Evolutionary conservation across 2,113 vertebrate species (phyloP).

Genomic region (Nothoprocta perdicaria): DNA sequence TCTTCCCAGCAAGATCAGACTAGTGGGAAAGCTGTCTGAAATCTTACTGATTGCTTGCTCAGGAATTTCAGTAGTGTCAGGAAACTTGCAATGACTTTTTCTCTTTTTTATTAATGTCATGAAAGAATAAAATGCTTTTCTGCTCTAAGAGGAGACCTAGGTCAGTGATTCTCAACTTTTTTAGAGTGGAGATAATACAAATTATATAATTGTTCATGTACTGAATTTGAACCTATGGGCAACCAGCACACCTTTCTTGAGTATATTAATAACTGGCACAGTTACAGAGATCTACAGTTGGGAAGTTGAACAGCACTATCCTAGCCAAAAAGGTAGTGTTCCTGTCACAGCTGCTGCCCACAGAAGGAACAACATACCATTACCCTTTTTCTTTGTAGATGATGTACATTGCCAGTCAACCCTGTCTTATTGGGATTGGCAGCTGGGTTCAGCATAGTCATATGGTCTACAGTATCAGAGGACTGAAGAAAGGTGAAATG

Average conservation of each 20-base stretch:
- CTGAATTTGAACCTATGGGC: not conserved
- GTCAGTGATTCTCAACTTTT: not conserved
- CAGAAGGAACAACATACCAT: not conserved
- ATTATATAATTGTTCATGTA: not conserved
- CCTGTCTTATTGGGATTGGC: not conserved
- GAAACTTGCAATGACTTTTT: conserved; percentile 8
- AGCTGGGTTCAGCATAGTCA: not conserved
- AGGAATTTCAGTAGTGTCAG: conserved; percentile 1
- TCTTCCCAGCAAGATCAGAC: not conserved
- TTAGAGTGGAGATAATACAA: not conserved
- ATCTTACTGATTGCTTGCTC: not conserved
- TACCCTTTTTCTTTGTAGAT: not conserved
- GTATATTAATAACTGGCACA: not conserved
- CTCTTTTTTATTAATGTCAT: not conserved
- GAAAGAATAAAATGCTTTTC: conserved; percentile 12
- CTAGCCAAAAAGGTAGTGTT: not conserved
- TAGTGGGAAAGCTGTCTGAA: conserved; percentile 19
- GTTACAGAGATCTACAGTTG: not conserved
- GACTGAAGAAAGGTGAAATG: not conserved
- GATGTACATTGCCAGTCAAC: not conserved
- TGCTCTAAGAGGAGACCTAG: not conserved
- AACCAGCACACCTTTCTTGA: not conserved
- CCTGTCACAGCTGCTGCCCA: not conserved
- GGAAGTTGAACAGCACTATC: not conserved
- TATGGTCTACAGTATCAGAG: not conserved